A percentile compares a stretch with the other conserved stretches of the same genome.
These are phyloP conservation scores for Smutsia temminckii DNA, from an alignment of 2,797 vertebrate genomes.

Conservation along the genomic window DNA sequence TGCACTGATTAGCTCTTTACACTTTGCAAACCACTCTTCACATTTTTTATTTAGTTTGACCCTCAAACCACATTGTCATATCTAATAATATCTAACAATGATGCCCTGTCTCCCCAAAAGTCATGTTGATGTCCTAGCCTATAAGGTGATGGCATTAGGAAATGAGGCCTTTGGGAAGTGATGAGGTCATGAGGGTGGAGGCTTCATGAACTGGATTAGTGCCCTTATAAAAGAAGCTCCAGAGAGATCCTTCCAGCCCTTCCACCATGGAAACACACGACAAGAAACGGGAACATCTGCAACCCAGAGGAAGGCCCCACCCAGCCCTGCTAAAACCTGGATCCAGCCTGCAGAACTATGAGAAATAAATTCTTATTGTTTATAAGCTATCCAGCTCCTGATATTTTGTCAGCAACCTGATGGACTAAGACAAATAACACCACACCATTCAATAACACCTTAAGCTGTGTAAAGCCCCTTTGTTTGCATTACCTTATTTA, in stretches of 20 bases:
- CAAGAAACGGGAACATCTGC: neutral
- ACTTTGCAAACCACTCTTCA: neutral
- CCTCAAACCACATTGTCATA: neutral
- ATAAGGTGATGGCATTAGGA: too few relatives aligned
- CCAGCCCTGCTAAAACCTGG: neutral
- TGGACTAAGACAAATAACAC: neutral
- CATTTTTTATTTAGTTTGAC: neutral
- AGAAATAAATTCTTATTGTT: neutral
- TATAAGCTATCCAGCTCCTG: neutral
- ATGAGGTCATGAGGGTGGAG: neutral
- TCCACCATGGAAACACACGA: neutral
- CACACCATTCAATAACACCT: neutral
- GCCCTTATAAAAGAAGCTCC: neutral
- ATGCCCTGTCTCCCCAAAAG: neutral
- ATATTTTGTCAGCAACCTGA: neutral
- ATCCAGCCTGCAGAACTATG: neutral
- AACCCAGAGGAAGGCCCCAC: neutral
- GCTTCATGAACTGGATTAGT: neutral
- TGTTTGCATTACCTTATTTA: neutral
- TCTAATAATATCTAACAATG: neutral
- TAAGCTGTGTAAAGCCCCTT: neutral
- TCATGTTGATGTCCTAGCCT: neutral
- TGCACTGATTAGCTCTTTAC: neutral
- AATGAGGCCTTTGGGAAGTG: neutral
- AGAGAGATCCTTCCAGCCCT: neutral